phyloP scores from a whole-genome alignment of 2,888 invertebrate genomes.

The Pogonocherus hispidulus region DNA sequence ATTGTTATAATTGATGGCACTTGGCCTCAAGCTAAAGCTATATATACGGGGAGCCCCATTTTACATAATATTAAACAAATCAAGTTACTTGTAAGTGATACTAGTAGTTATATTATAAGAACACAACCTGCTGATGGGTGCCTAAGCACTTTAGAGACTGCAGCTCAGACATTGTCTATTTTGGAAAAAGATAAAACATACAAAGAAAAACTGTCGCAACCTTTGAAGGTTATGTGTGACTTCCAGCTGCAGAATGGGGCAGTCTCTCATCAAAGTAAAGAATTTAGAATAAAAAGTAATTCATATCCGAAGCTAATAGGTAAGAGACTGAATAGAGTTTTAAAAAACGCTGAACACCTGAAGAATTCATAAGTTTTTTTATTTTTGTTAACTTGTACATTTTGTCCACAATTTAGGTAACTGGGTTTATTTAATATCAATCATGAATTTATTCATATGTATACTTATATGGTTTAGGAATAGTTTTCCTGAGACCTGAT shows the following conservation, averaged over 20 bases:
- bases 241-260: conserved; percentile 93
- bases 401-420: neutral
- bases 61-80: conserved; percentile 85
- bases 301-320: conserved; percentile 86
- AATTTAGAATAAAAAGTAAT: conserved; percentile 85
- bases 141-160: conserved; percentile 91
- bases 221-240: conserved; percentile 86
- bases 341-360: conserved; percentile 63
- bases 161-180: conserved; percentile 82
- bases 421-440: neutral
- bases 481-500: too few species aligned
- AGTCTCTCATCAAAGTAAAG: conserved; percentile 93
- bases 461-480: too few species aligned
- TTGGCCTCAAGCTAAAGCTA: conserved; percentile 95
- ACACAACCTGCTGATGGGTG: conserved; percentile 95
- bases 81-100: conserved; percentile 79
- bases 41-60: conserved; percentile 85
- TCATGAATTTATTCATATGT: too few species aligned
- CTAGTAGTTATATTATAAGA: conserved; percentile 91
- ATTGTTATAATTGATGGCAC: conserved; percentile 92
- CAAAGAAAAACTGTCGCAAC: conserved; percentile 79
- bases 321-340: conserved; percentile 77
- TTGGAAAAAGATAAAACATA: conserved; percentile 80
- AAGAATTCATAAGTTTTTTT: conserved; percentile 17
- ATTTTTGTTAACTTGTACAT: neutral